phyloP scores from a whole-genome alignment of 2,797 vertebrate genomes.

The Poeciliopsis presidionis region DNA sequence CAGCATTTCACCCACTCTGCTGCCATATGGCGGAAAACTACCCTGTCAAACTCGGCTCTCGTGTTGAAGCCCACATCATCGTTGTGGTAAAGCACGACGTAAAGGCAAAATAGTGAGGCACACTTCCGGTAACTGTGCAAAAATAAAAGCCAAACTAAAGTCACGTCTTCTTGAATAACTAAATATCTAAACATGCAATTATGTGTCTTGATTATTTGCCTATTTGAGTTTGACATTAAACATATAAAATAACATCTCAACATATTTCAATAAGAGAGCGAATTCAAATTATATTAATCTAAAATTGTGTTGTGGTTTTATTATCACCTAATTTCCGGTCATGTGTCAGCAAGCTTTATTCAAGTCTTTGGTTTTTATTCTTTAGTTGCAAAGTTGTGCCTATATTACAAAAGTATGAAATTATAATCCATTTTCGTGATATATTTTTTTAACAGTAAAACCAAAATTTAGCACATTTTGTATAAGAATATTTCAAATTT shows the following conservation, averaged over 20 bases:
- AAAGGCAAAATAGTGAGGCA: background rate
- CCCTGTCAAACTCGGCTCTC: constrained; percentile 6
- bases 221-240: background rate
- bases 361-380: background rate
- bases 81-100: background rate
- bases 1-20: constrained; percentile 34
- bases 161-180: background rate
- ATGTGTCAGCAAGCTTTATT: background rate
- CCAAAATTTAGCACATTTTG: background rate
- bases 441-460: background rate
- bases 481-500: background rate
- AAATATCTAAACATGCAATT: background rate
- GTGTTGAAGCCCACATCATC: constrained; percentile 32
- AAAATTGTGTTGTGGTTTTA: background rate
- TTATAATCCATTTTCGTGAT: background rate
- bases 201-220: background rate
- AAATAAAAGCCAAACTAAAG: constrained; percentile 30
- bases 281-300: background rate
- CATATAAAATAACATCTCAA: background rate
- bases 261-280: no score
- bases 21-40: constrained; percentile 64
- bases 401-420: background rate
- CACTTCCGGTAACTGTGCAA: constrained; percentile 19
- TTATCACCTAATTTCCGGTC: background rate
- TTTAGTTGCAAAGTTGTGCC: background rate